Evolutionary conservation across 2,797 vertebrate genomes (phyloP).

Genomic region (Urophycis tenuis): DNA sequence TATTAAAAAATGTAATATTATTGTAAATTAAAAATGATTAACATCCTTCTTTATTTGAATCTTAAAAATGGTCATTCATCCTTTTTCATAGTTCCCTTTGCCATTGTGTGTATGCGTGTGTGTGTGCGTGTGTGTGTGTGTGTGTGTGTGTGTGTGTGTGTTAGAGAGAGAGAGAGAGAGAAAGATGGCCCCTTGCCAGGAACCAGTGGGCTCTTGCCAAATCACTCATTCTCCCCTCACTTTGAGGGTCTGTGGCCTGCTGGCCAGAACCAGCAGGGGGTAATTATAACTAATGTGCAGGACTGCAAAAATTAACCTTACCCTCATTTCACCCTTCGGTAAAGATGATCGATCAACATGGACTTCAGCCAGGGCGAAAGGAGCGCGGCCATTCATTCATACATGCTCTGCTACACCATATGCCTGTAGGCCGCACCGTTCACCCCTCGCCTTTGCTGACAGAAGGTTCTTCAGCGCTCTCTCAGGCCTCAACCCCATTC

Average conservation of each 20-base stretch:
- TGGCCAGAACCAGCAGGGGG: slow-evolving; percentile 4
- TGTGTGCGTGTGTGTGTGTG: neutral
- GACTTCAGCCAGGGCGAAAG: neutral
- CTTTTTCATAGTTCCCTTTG: too few species aligned
- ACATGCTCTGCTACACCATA: neutral
- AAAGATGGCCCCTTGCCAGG: neutral
- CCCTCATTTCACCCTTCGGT: neutral
- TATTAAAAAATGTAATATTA: too few species aligned
- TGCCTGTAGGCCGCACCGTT: neutral
- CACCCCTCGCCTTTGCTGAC: neutral
- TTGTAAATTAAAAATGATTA: too few species aligned
- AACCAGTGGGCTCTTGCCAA: neutral
- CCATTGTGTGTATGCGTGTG: neutral
- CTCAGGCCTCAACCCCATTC: too few species aligned
- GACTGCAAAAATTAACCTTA: neutral
- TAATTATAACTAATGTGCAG: slow-evolving; percentile 20
- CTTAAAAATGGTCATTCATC: too few species aligned
- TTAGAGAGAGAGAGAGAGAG: neutral
- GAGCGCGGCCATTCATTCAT: neutral
- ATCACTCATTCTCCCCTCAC: neutral
- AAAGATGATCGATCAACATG: neutral
- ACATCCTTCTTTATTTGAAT: neutral
- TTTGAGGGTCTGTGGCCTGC: neutral
- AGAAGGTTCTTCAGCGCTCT: too few species aligned
- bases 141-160: neutral